Evolutionary conservation across 2,797 vertebrate species (phyloP).

Genomic region (Myotis daubentonii): DNA sequence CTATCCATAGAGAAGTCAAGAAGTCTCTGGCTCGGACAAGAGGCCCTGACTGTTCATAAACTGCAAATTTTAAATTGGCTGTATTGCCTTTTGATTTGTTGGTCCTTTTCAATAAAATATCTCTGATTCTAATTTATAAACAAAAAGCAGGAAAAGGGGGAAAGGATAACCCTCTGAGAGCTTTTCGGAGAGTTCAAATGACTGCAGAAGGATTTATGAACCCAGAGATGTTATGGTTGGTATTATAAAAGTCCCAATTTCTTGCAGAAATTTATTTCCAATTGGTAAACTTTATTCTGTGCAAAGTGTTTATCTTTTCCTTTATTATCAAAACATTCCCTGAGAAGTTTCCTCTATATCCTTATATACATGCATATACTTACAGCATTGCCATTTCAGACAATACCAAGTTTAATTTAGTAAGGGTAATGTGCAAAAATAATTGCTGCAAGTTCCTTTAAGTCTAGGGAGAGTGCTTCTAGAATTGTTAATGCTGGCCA

Average conservation of each 20-base stretch:
- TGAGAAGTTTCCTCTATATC: neutral
- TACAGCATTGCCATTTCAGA: neutral
- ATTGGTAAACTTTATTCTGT: slow-evolving; percentile 26
- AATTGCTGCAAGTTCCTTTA: neutral
- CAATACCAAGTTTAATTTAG: neutral
- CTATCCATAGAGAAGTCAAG: neutral
- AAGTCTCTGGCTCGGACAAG: neutral
- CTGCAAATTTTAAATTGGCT: neutral
- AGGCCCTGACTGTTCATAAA: neutral
- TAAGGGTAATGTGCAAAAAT: neutral
- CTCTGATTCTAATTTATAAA: neutral
- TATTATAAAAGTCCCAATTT: neutral
- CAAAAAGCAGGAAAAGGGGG: neutral
- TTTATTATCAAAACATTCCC: slow-evolving; percentile 10
- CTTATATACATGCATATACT: neutral
- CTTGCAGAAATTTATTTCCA: slow-evolving; percentile 32
- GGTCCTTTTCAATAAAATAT: neutral
- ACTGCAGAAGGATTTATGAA: neutral
- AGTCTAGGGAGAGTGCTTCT: neutral
- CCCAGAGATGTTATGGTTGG: neutral
- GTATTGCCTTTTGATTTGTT: neutral
- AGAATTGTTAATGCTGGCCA: neutral
- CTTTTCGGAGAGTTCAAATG: neutral
- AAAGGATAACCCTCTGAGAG: neutral
- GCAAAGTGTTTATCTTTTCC: neutral